Percentiles rank a stretch among this genome's conserved stretches.
Conservation (phyloP, 2,888 invertebrate species). For the Orthonychiurus folsomi region DNA sequence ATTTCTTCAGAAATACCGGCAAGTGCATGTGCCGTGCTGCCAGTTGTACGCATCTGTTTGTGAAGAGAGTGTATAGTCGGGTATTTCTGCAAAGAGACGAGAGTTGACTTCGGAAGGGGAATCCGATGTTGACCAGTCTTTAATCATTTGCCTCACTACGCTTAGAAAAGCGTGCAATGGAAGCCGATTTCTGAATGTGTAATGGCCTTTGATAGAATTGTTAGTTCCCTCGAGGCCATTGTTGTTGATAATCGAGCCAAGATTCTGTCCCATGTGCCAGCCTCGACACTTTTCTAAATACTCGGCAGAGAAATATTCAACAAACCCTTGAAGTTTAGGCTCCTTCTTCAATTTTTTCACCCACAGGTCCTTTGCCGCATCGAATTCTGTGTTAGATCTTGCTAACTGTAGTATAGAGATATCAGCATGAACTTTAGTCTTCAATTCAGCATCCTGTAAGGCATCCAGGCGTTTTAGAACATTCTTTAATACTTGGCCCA, state of each 20-base stretch:
- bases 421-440: background rate
- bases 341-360: background rate
- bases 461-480: background rate
- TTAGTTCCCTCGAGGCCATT: constrained; percentile 1
- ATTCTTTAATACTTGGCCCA: background rate
- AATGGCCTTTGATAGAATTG: constrained; percentile 4
- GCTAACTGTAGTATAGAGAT: background rate
- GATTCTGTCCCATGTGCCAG: background rate
- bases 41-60: constrained; percentile 1
- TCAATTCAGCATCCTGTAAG: background rate
- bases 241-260: too few relatives aligned
- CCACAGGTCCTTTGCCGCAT: background rate
- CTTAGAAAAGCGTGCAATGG: background rate
- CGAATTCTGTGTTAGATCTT: background rate
- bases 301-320: background rate
- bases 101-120: background rate
- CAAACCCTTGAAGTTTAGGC: background rate
- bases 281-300: background rate
- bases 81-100: background rate
- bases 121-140: background rate
- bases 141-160: background rate
- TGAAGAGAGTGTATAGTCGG: background rate
- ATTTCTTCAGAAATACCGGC: constrained; percentile 6
- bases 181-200: background rate
- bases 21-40: background rate